A percentile compares a stretch with the other conserved stretches of the same genome.
phyloP scores from a whole-genome alignment of 2,113 vertebrate genomes.

The Mellivora capensis region DNA sequence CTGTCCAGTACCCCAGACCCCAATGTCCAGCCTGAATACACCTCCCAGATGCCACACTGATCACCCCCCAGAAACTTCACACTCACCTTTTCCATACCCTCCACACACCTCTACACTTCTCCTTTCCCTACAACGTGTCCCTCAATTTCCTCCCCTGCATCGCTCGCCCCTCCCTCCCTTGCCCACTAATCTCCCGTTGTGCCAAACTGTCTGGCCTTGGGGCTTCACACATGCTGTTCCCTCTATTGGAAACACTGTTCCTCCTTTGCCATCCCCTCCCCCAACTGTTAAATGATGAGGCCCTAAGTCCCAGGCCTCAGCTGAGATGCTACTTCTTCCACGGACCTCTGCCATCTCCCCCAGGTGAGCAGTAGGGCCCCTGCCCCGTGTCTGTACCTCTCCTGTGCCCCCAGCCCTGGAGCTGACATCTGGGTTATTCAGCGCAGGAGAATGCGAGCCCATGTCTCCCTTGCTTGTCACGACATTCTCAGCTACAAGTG shows the following conservation, averaged over 20 bases:
- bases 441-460: neutral
- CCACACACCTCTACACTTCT: neutral
- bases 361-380: neutral
- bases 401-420: too few species aligned
- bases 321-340: fast-evolving
- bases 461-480: too few species aligned
- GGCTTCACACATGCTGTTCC: neutral
- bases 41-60: neutral
- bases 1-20: too few species aligned
- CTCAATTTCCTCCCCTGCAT: too few species aligned
- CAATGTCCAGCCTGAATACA: neutral
- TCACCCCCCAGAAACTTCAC: neutral
- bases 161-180: neutral
- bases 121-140: neutral
- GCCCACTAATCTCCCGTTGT: neutral
- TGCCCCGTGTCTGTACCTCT: too few species aligned
- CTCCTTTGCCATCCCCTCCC: neutral
- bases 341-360: neutral
- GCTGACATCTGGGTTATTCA: neutral
- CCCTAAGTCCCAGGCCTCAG: neutral
- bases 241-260: neutral
- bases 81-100: neutral
- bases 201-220: neutral
- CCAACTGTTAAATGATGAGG: too few species aligned
- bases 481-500: neutral